Conservation (phyloP, 2,113 vertebrate species). For the Panthera leo region DNA sequence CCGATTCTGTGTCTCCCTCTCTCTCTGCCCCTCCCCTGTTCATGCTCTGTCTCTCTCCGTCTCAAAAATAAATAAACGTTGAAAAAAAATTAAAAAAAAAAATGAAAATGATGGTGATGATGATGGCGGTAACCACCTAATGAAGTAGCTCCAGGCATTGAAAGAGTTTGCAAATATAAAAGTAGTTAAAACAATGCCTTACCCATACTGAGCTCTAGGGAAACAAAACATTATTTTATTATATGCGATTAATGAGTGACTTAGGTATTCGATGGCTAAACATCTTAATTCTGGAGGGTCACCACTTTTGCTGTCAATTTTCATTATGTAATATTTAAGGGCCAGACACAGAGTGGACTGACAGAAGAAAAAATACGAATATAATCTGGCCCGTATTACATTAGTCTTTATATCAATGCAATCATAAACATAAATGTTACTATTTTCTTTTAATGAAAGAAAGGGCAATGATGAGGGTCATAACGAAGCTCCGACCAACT, state of each 20-base stretch:
- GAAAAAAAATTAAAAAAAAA: too few species aligned
- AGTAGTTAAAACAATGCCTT: neutral
- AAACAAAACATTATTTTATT: neutral
- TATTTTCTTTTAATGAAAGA: neutral
- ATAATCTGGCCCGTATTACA: neutral
- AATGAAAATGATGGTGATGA: neutral
- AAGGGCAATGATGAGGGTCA: neutral
- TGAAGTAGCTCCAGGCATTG: neutral
- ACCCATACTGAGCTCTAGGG: neutral
- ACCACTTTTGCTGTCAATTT: neutral
- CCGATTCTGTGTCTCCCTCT: too few species aligned
- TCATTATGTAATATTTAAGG: neutral
- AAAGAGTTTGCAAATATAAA: neutral
- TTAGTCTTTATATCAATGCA: neutral
- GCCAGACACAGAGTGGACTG: neutral
- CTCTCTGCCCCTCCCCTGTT: too few species aligned
- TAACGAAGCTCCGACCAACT: too few species aligned
- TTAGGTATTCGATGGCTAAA: neutral
- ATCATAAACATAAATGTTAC: neutral
- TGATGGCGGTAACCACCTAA: neutral
- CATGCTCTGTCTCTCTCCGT: too few species aligned
- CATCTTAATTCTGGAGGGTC: neutral
- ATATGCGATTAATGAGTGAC: neutral
- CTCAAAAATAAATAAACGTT: too few species aligned
- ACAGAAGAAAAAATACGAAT: neutral